Evolutionary conservation across 2,113 vertebrate species (phyloP), one percentile per base, ranked within the genome.

Genomic region (Burhinus bistriatus): DNA sequence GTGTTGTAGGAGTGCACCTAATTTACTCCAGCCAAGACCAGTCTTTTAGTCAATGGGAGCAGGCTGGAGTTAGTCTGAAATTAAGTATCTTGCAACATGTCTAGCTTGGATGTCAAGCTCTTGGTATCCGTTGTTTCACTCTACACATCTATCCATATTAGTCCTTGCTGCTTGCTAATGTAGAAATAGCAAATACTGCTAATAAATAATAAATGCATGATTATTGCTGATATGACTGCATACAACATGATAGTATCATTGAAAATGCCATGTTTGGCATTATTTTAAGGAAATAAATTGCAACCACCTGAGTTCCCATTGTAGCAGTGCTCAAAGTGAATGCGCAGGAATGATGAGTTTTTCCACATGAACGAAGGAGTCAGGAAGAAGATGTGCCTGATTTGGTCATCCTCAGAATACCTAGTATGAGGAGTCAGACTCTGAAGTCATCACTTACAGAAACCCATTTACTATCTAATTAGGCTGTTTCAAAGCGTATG

Each of bases 51-150:
- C 54, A 70, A 49, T 8, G 9, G 27, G n/a, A 82, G 16, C 4
- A 84, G 6, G 25, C 18, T 87, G 73, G 27, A 87, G 9, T 51
- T 71, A 21, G 26, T 42, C 4, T 58, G 55, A 81, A 83, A 44
- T 77, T 12, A 87, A 52, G 21, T 34, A 61, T 15, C 23, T 70
- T 84, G 51, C 34, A 80, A 83, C 11, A 40, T 2, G 2, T 21
- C 59, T 32, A 47, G 13, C 14, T 69, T 72, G 49, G 18, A 73
- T 70, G 23, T 73, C 49, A 89, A 49, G 12, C 22, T 76, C 16
- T 73, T 73, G 18, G 20, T 32, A 55, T 42, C n/a, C 0, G 0
- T 57, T 87, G 45, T 30, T 93, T 64, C 2, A 2, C n/a, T 83
- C 47, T 68, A 30, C 21, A 15, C 19, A 26, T 68, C 38, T 62